Evolutionary conservation across 2,888 invertebrate species (phyloP), one percentile per base, ranked within the genome.

Genomic region (Melanophora roralis): DNA sequence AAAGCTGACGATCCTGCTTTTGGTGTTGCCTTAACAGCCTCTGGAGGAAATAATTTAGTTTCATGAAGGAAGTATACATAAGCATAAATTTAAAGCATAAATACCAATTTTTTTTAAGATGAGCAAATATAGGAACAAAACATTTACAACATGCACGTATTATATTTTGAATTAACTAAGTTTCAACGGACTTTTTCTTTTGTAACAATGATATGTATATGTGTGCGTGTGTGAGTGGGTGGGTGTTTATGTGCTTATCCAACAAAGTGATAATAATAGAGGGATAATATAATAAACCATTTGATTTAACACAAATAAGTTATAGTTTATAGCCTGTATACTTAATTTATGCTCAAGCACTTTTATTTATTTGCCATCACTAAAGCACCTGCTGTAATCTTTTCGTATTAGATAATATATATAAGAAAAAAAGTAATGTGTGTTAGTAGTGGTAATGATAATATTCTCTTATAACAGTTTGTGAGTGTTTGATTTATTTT

Each of bases 51-150:
- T 27, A n/a, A 32, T 38, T 47, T 51, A 19, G 11, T 64, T 7
- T 55, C 5, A 16, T 23, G 27, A 23, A 11, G 19, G 49, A 51
- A 36, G 21, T n/a, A 59, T 19, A 27, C 23, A 59, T 51, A 12
- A 51, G 40, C 23, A 53, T 65, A 49, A 64, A 55, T 64, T 72
- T 62, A 11, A 23, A 55, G 45, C 3, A 45, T 36, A 55, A 65
- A 57, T 65, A 27, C 12, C 9, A n/a, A 73, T 47, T 55, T 19
- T 19, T 38, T 19, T 5, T 34, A 53, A 21, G 34, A 60, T 62
- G 53, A 19, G 8, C 51, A 53, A 72, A 62, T 45, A 53, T 23
- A 45, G 53, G n/a, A n/a, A n/a, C n/a, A 27, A 27, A 53, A 53
- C 11, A 62, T 21, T 43, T 3, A 40, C 40, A 34, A 36, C 4